Conservation (phyloP, 2,888 invertebrate species). For the Hirtodrosophila histrioides region DNA sequence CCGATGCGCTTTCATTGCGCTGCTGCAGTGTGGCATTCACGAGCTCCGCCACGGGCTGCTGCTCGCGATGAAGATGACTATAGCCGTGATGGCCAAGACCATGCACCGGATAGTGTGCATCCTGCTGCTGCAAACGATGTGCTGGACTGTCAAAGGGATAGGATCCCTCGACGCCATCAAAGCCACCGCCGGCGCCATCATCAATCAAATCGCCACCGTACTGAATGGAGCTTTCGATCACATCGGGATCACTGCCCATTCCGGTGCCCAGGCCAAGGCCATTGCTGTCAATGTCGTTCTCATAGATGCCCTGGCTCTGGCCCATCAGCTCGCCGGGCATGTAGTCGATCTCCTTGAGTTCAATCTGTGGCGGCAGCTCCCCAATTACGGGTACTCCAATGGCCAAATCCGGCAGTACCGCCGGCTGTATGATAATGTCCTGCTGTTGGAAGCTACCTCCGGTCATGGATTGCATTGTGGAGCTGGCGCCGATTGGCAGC, state of each 20-base stretch:
- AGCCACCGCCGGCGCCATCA: conserved; percentile 81
- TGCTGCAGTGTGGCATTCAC: conserved; percentile 65
- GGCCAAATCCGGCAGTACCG: conserved; percentile 83
- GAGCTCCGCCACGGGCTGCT: conserved; percentile 76
- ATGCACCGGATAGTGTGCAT: conserved; percentile 11
- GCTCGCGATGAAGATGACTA: conserved; percentile 82
- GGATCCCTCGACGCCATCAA: conserved; percentile 82
- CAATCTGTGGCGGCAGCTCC: conserved; percentile 84
- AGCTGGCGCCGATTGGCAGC: conserved; percentile 44
- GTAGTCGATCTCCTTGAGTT: conserved; percentile 84
- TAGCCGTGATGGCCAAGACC: conserved; percentile 59
- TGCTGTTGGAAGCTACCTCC: conserved; percentile 39
- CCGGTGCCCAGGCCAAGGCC: conserved; percentile 34
- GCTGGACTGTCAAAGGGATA: conserved; percentile 83
- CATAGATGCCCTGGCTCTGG: conserved; percentile 55
- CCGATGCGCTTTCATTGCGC: conserved; percentile 37
- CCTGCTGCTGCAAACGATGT: conserved; percentile 54
- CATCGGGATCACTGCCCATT: conserved; percentile 62
- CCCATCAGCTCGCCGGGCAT: conserved; percentile 78
- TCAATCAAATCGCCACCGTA: conserved; percentile 84
- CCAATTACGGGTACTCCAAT: conserved; percentile 84
- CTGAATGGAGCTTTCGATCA: conserved; percentile 82
- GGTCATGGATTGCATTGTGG: conserved; percentile 6
- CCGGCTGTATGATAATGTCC: conserved; percentile 84
- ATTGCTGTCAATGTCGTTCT: conserved; percentile 66